A percentile compares a stretch with the other conserved stretches of the same genome.
Evolutionary conservation across 2,113 vertebrate species (phyloP).

Genomic region (Gulo gulo): DNA sequence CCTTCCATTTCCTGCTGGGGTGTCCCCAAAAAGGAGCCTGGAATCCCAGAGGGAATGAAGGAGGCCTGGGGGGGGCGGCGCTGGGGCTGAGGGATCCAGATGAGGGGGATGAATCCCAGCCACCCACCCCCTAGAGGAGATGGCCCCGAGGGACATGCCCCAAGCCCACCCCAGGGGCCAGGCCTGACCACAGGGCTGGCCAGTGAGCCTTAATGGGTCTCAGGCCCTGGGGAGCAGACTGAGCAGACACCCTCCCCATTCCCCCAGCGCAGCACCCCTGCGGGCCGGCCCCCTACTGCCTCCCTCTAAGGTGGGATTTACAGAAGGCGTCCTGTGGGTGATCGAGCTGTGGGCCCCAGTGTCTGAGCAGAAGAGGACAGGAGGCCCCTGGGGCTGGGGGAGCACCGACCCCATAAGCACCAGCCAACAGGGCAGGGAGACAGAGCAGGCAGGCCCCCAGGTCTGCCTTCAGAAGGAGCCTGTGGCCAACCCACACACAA

Average conservation of each 20-base stretch:
- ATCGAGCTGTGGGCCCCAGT: background rate
- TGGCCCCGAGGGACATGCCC: background rate
- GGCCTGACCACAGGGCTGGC: background rate
- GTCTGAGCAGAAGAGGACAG: background rate
- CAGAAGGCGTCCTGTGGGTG: background rate
- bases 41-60: background rate
- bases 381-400: background rate
- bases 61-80: background rate
- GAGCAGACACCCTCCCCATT: background rate
- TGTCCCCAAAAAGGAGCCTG: background rate
- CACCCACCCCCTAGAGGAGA: background rate
- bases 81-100: background rate
- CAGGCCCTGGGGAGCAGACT: background rate
- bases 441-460: background rate
- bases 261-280: fast-evolving
- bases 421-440: background rate
- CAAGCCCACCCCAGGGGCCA: background rate
- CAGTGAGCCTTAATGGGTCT: background rate
- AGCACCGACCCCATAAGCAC: background rate
- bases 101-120: background rate
- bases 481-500: background rate
- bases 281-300: fast-evolving
- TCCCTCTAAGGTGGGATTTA: background rate
- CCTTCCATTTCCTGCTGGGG: background rate
- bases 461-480: background rate